Conservation (phyloP, 2,888 invertebrate genomes). For the Pyrgus malvae region DNA sequence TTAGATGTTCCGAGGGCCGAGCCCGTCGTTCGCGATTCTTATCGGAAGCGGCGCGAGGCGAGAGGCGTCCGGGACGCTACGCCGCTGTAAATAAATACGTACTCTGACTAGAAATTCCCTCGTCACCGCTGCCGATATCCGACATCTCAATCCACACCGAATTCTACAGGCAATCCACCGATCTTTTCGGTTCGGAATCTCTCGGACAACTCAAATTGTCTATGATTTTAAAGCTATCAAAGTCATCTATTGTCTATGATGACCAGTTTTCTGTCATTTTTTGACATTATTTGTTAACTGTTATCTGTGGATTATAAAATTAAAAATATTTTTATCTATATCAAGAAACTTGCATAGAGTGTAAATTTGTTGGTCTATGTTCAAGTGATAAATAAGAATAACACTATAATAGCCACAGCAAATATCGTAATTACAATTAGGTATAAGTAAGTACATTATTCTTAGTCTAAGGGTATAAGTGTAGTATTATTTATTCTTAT, state of each 20-base stretch:
- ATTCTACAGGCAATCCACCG: slow-evolving; percentile 75
- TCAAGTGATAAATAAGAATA: too few relatives aligned
- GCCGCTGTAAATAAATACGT: slow-evolving; percentile 77
- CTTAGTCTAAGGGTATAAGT: too few relatives aligned
- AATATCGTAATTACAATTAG: too few relatives aligned
- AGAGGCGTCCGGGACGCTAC: slow-evolving; percentile 44
- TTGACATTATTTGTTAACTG: too few relatives aligned
- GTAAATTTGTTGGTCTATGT: too few relatives aligned
- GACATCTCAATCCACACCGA: slow-evolving; percentile 85
- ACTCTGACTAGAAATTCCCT: slow-evolving; percentile 90
- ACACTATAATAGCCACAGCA: too few relatives aligned
- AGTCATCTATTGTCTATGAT: slow-evolving; percentile 41
- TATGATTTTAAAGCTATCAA: slow-evolving; percentile 66
- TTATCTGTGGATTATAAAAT: too few relatives aligned
- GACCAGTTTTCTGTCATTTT: slow-evolving; percentile 11
- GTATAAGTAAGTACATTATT: too few relatives aligned
- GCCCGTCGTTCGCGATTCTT: slow-evolving; percentile 50
- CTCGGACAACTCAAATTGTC: slow-evolving; percentile 67
- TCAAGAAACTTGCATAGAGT: too few relatives aligned
- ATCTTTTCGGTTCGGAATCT: slow-evolving; percentile 71
- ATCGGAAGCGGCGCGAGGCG: slow-evolving; percentile 52
- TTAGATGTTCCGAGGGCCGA: slow-evolving; percentile 60
- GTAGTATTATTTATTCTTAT: too few relatives aligned
- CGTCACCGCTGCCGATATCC: slow-evolving; percentile 91
- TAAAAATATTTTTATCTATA: too few relatives aligned